Evolutionary conservation across 92 coral and sea anemone genomes (phyloP).

Genomic region (Epizoanthus illoricatus): DNA sequence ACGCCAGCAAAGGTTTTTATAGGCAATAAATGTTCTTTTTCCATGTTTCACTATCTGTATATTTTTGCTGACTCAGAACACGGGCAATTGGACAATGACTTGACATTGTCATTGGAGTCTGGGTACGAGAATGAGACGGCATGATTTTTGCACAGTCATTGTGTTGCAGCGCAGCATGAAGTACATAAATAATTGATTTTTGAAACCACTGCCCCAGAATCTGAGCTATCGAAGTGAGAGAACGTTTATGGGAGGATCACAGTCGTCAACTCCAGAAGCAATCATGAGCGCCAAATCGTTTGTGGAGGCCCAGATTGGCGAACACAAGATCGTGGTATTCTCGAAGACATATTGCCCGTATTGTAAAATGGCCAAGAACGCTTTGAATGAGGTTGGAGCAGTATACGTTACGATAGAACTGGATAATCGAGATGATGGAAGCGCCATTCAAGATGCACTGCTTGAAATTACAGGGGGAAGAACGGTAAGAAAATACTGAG

Average conservation of each 20-base stretch:
- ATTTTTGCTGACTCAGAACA: too few species aligned
- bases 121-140: too few species aligned
- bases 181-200: not conserved
- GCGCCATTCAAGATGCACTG: slow-evolving; percentile 69
- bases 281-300: slow-evolving; percentile 55
- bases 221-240: not conserved
- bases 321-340: slow-evolving; percentile 73
- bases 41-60: too few species aligned
- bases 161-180: not conserved
- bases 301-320: slow-evolving; percentile 58
- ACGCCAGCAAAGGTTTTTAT: too few species aligned
- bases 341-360: slow-evolving; percentile 90
- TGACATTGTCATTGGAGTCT: too few species aligned
- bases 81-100: too few species aligned
- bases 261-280: not conserved
- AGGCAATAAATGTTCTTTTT: too few species aligned
- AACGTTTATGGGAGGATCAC: slow-evolving; percentile 18
- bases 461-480: slow-evolving; percentile 55
- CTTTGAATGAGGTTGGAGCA: slow-evolving; percentile 53
- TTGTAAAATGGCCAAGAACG: slow-evolving; percentile 74
- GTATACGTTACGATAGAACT: slow-evolving; percentile 65
- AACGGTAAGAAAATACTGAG: slow-evolving; percentile 58
- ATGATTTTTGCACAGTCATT: too few species aligned
- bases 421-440: slow-evolving; percentile 69
- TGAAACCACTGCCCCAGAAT: too few species aligned